Evolutionary conservation across 2,888 invertebrate species (phyloP).

Genomic region (Leptura quadrifasciata): DNA sequence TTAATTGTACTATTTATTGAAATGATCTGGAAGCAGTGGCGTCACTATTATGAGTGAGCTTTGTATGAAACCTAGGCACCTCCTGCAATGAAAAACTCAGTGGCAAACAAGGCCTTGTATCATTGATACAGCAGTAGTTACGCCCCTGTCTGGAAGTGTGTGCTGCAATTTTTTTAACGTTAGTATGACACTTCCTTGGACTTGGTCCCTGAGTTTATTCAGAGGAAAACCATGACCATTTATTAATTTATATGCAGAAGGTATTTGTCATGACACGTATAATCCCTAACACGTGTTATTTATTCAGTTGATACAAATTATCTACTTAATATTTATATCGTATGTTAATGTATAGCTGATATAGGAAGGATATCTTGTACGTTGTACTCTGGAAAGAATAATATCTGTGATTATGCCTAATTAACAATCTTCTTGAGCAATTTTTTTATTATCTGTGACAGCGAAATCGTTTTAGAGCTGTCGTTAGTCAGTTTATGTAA

Average conservation of each 20-base stretch:
- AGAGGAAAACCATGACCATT: not conserved
- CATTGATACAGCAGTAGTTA: too few species aligned
- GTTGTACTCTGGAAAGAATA: not conserved
- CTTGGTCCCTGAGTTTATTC: slow-evolving; percentile 3
- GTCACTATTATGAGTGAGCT: too few species aligned
- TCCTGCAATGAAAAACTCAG: too few species aligned
- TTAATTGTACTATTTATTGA: too few species aligned
- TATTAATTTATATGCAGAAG: not conserved
- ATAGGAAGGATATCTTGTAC: not conserved
- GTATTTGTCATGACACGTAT: not conserved
- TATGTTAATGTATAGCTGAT: not conserved
- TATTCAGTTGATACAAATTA: not conserved
- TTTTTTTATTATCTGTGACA: not conserved
- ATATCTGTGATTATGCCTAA: not conserved
- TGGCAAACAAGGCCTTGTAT: too few species aligned
- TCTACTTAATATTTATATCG: not conserved
- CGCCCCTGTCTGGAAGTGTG: not conserved
- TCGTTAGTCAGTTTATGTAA: too few species aligned
- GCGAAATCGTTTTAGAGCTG: not conserved
- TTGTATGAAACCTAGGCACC: too few species aligned
- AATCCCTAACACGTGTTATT: not conserved
- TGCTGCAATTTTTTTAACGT: not conserved
- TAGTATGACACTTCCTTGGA: not conserved
- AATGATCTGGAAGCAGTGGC: too few species aligned
- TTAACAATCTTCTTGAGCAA: not conserved